Percentiles rank a stretch among this genome's conserved stretches.
Evolutionary conservation across 1,140 invertebrate genomes (phyloP).

Genomic region (Zaprionus davidi): DNA sequence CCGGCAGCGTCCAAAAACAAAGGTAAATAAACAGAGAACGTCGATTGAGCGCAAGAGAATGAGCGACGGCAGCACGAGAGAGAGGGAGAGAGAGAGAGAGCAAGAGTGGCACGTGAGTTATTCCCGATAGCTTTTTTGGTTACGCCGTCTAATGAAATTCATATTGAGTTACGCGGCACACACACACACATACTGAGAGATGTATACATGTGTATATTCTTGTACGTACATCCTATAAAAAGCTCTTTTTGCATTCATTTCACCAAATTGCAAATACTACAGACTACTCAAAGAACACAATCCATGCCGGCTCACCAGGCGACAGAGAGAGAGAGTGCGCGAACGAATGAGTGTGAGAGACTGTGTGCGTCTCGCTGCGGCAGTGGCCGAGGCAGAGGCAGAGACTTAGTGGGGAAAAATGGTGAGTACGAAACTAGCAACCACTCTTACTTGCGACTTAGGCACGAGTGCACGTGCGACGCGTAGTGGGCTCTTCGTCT

Average conservation of each 20-base stretch:
- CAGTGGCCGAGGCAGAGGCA: no score
- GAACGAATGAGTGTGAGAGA: not conserved
- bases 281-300: not conserved
- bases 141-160: slow-evolving; percentile 30
- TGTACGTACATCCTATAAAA: slow-evolving; percentile 15
- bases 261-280: slow-evolving; percentile 5
- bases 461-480: slow-evolving; percentile 46
- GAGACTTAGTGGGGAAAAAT: no score
- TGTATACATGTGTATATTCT: not conserved
- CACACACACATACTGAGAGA: not conserved
- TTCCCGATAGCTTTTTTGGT: slow-evolving; percentile 2
- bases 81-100: not conserved
- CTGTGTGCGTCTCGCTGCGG: no score
- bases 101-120: slow-evolving; percentile 9
- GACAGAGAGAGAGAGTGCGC: not conserved
- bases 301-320: not conserved
- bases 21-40: slow-evolving; percentile 64
- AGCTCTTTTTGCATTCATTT: slow-evolving; percentile 17
- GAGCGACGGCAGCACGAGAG: not conserved
- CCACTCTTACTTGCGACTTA: slow-evolving; percentile 27
- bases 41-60: not conserved
- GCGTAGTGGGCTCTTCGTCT: slow-evolving; percentile 69
- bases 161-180: slow-evolving; percentile 20
- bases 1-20: slow-evolving; percentile 41
- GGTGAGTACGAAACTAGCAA: no score